A percentile compares a stretch with the other conserved stretches of the same genome.
These are phyloP conservation scores for Pelobates cultripes DNA, from an alignment of 2,797 vertebrate genomes.

Conservation along the genomic window DNA sequence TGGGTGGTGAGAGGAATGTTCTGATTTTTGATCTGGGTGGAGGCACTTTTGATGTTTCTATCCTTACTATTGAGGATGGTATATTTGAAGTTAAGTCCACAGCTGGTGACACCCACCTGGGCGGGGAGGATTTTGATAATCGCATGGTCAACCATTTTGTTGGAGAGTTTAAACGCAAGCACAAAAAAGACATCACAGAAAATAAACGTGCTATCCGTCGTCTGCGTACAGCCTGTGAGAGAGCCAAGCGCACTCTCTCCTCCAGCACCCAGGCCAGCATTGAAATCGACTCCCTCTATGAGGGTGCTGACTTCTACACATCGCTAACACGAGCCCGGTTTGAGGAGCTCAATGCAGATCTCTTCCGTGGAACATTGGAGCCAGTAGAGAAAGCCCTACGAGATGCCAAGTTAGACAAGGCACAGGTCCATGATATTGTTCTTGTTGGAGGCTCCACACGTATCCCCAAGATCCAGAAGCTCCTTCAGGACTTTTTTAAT, in stretches of 20 bases:
- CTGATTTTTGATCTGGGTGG: slow-evolving; percentile 89
- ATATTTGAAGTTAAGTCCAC: slow-evolving; percentile 89
- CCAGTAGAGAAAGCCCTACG: slow-evolving; percentile 85
- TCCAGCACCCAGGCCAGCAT: slow-evolving; percentile 83
- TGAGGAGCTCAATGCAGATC: slow-evolving; percentile 86
- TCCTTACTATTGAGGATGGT: slow-evolving; percentile 86
- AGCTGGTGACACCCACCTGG: slow-evolving; percentile 85
- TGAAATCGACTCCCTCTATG: slow-evolving; percentile 83
- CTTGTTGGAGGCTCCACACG: slow-evolving; percentile 85
- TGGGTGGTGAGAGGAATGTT: slow-evolving; percentile 79
- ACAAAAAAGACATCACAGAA: slow-evolving; percentile 86
- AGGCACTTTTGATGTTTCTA: slow-evolving; percentile 88
- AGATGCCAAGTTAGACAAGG: slow-evolving; percentile 86
- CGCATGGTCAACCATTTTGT: slow-evolving; percentile 86
- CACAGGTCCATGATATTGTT: slow-evolving; percentile 85
- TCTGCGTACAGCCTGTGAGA: slow-evolving; percentile 80
- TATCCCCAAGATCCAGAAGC: slow-evolving; percentile 86
- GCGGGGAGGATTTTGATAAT: slow-evolving; percentile 86
- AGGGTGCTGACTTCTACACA: slow-evolving; percentile 88
- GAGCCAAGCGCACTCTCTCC: slow-evolving; percentile 81
- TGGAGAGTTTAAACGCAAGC: slow-evolving; percentile 85
- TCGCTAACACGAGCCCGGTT: slow-evolving; percentile 88
- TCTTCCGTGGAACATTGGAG: slow-evolving; percentile 85
- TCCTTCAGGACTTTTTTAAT: slow-evolving; percentile 86
- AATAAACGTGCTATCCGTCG: slow-evolving; percentile 85